phyloP scores from a whole-genome alignment of 92 coral and sea anemone genomes.

The Virgularia gustaviana region DNA sequence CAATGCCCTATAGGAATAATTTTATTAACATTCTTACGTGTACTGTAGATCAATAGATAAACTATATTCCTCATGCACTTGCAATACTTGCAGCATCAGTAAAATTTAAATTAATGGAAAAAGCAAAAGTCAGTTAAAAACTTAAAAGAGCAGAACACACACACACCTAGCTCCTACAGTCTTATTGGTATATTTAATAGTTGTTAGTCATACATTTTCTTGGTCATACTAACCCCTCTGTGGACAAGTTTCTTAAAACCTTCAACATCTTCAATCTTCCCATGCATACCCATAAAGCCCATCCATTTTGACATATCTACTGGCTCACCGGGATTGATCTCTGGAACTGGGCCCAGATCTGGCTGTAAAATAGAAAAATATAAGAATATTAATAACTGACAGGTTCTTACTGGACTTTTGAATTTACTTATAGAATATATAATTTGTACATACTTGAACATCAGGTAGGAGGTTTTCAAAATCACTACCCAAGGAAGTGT shows the following conservation, averaged over 20 bases:
- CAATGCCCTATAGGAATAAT: slow-evolving; percentile 64
- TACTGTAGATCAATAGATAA: too few relatives aligned
- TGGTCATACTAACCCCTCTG: slow-evolving; percentile 74
- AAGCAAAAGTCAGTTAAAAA: too few relatives aligned
- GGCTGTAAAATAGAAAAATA: slow-evolving; percentile 39
- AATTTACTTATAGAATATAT: not conserved
- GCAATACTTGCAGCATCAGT: too few relatives aligned
- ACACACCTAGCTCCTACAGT: not conserved
- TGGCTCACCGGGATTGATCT: slow-evolving; percentile 55
- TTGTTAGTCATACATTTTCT: not conserved
- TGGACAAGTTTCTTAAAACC: slow-evolving; percentile 65
- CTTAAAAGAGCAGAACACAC: not conserved
- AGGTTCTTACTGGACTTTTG: too few relatives aligned
- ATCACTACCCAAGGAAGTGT: slow-evolving; percentile 54
- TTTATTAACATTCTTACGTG: not conserved
- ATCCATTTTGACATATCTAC: slow-evolving; percentile 73
- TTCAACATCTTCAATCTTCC: slow-evolving; percentile 64
- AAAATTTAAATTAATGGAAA: too few relatives aligned
- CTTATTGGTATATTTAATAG: too few relatives aligned
- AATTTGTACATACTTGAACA: slow-evolving; percentile 18
- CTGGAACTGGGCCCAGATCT: slow-evolving; percentile 76
- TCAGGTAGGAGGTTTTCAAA: slow-evolving; percentile 85
- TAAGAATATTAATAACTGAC: not conserved
- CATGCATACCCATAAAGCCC: slow-evolving; percentile 64
- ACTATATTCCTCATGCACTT: too few relatives aligned